Percentiles rank a stretch among this genome's conserved stretches.
Conservation (phyloP, 2,797 vertebrate species). For the Sebastes miniatus region DNA sequence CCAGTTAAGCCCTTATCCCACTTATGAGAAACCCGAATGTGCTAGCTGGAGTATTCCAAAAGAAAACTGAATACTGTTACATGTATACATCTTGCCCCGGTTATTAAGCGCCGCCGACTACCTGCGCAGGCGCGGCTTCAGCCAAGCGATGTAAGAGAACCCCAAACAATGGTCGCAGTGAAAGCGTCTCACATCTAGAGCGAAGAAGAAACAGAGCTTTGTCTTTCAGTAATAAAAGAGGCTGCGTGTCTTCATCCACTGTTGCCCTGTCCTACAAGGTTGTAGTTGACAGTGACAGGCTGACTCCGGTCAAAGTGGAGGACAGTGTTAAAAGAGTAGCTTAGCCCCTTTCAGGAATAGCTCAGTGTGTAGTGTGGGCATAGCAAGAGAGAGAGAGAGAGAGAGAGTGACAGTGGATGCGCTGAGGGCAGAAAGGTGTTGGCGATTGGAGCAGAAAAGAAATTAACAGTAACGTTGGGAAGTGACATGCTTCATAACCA, state of each 20-base stretch:
- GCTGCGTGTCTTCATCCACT: background rate
- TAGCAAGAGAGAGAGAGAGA: background rate
- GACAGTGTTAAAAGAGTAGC: background rate
- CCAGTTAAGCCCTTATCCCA: background rate
- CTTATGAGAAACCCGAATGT: background rate
- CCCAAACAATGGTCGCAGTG: background rate
- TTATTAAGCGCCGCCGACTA: no score
- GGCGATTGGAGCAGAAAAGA: background rate
- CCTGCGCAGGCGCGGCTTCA: no score
- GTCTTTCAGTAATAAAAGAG: no score
- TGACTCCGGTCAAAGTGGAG: background rate
- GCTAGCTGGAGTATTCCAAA: no score
- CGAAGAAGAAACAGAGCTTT: background rate
- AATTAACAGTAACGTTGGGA: no score
- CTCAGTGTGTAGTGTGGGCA: background rate
- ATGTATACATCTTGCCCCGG: no score
- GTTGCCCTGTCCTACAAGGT: background rate
- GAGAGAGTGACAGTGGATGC: background rate
- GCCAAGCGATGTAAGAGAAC: no score
- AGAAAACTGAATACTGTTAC: no score
- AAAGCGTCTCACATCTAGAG: background rate
- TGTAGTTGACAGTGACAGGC: background rate
- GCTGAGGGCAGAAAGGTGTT: background rate
- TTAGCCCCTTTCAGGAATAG: background rate
- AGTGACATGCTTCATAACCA: fast-evolving